Evolutionary conservation across 2,888 invertebrate genomes (phyloP), one percentile per base, ranked within the genome.

Genomic region (Cephus pulcher): DNA sequence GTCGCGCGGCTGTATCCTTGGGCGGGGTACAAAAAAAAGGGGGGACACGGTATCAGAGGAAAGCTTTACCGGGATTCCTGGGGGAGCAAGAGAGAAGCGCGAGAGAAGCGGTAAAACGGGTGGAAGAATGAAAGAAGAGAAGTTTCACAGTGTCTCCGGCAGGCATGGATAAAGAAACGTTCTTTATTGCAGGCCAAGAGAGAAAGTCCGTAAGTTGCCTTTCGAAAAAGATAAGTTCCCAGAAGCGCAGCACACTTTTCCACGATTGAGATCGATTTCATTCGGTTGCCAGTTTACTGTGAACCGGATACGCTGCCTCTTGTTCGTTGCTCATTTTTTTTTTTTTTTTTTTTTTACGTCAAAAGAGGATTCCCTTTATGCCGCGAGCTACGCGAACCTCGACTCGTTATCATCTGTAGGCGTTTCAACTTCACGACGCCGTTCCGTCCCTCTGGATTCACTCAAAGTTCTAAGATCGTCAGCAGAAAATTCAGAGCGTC

Each of bases 1-100:
- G 83, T 82, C 80, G 81, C 73, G 76, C 78, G 77, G 71, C 83
- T 85, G 82, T 81, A 85, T 79, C 68, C 9, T 56, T 56, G 2
- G 40, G 6, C 6, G 23, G 23, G 12, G 37, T 0, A 37, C 12
- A 37, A 56, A 56, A 56, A 56, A 56, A 56, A 56, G 9, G 9
- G 23, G 9, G 9, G 0, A 56, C 9, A 15, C 1, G 2, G 23
- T 23, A 56, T 23, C 56, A 9, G 56, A 56, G 56, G 23, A 23
- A 23, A 56, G 23, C 23, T 23, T 23, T 23, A 23, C 23, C 15
- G 56, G 9, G 0, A 56, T 23, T 15, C 56, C 9, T 23, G 2
- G 9, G 23, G 23, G 9, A 56, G 56, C 9, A 56, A 56, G 56
- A 56, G 56, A 56, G 23, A 56, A 56, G 2, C 56, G 6, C 56